Percentiles rank a stretch among this genome's conserved stretches.
Evolutionary conservation across 2,797 vertebrate species (phyloP).

Genomic region (Ctenosaura bakeri): DNA sequence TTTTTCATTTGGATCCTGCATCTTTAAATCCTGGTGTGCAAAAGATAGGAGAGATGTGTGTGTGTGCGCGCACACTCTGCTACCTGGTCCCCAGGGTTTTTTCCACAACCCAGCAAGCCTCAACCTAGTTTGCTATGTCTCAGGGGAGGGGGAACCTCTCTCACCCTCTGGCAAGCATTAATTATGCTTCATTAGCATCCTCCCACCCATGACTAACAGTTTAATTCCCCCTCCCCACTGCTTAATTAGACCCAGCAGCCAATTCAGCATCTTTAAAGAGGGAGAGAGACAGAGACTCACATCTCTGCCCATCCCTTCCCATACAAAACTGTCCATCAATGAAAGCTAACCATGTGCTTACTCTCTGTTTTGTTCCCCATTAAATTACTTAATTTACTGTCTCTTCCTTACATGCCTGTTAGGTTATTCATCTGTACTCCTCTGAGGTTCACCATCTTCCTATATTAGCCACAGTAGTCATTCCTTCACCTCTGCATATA

Average conservation of each 20-base stretch:
- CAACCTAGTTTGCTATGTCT: not conserved
- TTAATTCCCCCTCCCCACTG: conserved; percentile 37
- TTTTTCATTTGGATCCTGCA: not conserved
- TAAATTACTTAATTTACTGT: not conserved
- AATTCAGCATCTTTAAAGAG: conserved; percentile 21
- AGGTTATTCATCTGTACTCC: not conserved
- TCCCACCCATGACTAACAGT: conserved; percentile 21
- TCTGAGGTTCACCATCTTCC: not conserved
- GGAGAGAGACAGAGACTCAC: conserved; percentile 22
- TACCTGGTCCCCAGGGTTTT: not conserved
- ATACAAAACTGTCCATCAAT: not conserved
- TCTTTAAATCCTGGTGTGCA: no score
- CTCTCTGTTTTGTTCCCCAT: not conserved
- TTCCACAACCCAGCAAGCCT: not conserved
- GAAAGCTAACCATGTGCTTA: no score
- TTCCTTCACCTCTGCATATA: no score
- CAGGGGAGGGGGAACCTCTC: not conserved
- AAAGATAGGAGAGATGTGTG: not conserved
- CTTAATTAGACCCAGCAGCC: conserved; percentile 30
- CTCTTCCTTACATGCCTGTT: not conserved
- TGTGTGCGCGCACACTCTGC: no score
- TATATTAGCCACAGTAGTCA: no score
- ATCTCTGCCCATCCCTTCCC: not conserved
- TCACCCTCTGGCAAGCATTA: not conserved
- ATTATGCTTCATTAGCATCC: conserved; percentile 33